A percentile compares a stretch with the other conserved stretches of the same genome.
These are phyloP conservation scores for Gari tellinella DNA, from an alignment of 2,888 invertebrate genomes.

Conservation along the genomic window DNA sequence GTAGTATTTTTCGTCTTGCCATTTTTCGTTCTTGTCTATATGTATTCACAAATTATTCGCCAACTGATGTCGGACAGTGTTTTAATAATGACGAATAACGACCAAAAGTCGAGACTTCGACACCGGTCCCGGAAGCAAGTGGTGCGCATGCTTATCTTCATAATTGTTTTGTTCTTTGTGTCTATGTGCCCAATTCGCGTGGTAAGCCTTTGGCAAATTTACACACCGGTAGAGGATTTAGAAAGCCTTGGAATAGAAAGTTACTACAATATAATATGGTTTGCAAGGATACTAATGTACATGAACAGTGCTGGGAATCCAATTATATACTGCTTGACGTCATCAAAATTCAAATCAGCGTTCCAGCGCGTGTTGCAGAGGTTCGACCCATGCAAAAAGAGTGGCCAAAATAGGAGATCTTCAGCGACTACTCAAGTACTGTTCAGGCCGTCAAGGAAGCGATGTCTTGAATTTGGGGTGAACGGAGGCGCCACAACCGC, in stretches of 20 bases:
- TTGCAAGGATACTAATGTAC: constrained; percentile 92
- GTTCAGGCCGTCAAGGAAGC: constrained; percentile 14
- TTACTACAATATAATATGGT: constrained; percentile 93
- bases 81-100: constrained; percentile 22
- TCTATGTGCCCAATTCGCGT: constrained; percentile 95
- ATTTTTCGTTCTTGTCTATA: constrained; percentile 90
- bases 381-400: not conserved
- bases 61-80: constrained; percentile 50
- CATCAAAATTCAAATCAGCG: constrained; percentile 92
- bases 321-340: constrained; percentile 95
- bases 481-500: constrained; percentile 14
- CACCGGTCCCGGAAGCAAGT: constrained; percentile 69
- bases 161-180: constrained; percentile 92
- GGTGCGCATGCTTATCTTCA: constrained; percentile 74
- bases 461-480: not conserved
- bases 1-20: constrained; percentile 94
- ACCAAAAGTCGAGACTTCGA: constrained; percentile 27
- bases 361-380: constrained; percentile 50
- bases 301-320: constrained; percentile 96
- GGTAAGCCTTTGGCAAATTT: constrained; percentile 93
- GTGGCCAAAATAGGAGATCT: constrained; percentile 1
- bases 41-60: constrained; percentile 88
- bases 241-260: constrained; percentile 91
- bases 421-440: constrained; percentile 9
- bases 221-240: constrained; percentile 89